Evolutionary conservation across 2,888 invertebrate genomes (phyloP), one percentile per base, ranked within the genome.

Genomic region (Junonia oenone): DNA sequence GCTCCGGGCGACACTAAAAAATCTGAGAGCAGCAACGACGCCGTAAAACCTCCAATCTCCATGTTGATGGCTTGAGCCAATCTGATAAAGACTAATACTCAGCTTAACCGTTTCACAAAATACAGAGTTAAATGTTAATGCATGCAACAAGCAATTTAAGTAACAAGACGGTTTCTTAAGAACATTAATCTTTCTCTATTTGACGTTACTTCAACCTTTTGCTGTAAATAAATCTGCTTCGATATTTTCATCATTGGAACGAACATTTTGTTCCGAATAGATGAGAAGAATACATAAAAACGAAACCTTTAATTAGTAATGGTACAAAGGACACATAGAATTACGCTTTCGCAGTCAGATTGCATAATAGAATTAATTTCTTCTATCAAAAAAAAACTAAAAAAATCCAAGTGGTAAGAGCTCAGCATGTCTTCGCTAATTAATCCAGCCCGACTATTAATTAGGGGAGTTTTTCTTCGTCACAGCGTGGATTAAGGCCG

Each of bases 401-500:
- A 56, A 35, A 46, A 76, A 72, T 72, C 68, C 67, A 74, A 75
- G 78, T 75, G 76, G 75, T 68, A 68, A 71, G 65, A 68, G 64
- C 56, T 59, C 51, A 62, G 64, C 66, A 75, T 74, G 80, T 76
- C 76, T 67, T 68, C 71, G 71, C 78, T 84, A 85, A 86, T 86
- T 79, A 85, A 83, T 81, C 82, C 76, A 74, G 77, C 78, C 78
- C 76, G 74, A 78, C 81, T 86, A 84, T 87, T 85, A 84, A 87
- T 85, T 83, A 84, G 75, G 68, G 58, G 78, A 79, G 78, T 82
- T 87, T 85, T 86, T 83, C 80, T 78, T 73, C 78, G 73, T 76
- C 76, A 70, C 71, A 60, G 65, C 63, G 68, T 64, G 78, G 79
- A 82, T 82, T 82, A 84, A 69, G 67, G 63, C 66, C 66, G 74